These are phyloP conservation scores for Macaria liturata DNA, from an alignment of 2,888 invertebrate genomes.

Conservation along the genomic window DNA sequence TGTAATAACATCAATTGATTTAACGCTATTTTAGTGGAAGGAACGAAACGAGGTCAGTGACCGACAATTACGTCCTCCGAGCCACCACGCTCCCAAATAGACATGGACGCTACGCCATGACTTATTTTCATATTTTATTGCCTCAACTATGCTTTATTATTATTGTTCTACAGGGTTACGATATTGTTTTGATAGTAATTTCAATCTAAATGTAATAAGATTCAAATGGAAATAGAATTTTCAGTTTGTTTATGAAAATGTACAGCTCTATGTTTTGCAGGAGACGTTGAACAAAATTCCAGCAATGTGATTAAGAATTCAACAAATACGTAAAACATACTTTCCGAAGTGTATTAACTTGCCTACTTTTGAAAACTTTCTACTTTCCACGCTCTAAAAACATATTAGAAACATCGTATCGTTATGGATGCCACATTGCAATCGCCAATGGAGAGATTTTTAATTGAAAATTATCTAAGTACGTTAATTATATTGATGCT, in stretches of 20 bases:
- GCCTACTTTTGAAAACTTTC: constrained; percentile 78
- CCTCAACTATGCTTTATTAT: constrained; percentile 33
- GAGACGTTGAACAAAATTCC: too few relatives aligned
- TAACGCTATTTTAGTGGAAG: constrained; percentile 81
- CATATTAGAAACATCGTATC: constrained; percentile 75
- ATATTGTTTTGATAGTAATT: constrained; percentile 6
- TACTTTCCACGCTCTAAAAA: constrained; percentile 83
- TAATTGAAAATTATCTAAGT: constrained; percentile 26
- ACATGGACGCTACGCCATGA: constrained; percentile 36
- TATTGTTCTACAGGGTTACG: constrained; percentile 17
- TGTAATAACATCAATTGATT: constrained; percentile 83
- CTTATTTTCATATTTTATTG: constrained; percentile 37
- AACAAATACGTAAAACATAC: constrained; percentile 50
- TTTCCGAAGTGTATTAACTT: constrained; percentile 68
- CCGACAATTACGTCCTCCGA: constrained; percentile 80
- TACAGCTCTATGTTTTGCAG: too few relatives aligned
- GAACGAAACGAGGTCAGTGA: constrained; percentile 77
- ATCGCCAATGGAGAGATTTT: constrained; percentile 53
- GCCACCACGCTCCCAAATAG: constrained; percentile 49
- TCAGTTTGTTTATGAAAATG: too few relatives aligned
- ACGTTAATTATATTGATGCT: constrained; percentile 9
- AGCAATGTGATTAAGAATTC: constrained; percentile 21
- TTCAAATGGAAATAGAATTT: too few relatives aligned
- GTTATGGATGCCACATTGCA: constrained; percentile 68
- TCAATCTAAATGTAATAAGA: too few relatives aligned